Evolutionary conservation across 2,113 vertebrate species (phyloP).

Genomic region (Alouatta palliata): DNA sequence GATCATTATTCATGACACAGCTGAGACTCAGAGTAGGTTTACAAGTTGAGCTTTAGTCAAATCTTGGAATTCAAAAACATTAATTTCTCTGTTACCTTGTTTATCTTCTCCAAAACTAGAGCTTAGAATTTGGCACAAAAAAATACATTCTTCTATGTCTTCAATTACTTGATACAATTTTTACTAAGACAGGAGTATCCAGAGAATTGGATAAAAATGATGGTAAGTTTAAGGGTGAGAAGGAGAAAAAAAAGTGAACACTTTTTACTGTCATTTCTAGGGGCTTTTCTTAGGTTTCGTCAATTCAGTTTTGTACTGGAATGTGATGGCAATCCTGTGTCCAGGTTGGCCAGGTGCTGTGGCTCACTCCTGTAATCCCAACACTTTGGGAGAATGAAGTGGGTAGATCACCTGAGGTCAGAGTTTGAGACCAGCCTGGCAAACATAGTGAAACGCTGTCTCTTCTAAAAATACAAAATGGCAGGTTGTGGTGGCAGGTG

Average conservation of each 20-base stretch:
- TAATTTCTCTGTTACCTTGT: not conserved
- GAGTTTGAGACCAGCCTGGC: too few relatives aligned
- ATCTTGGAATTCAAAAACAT: not conserved
- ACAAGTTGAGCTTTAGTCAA: not conserved
- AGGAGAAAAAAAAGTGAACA: not conserved
- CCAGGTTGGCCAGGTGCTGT: too few relatives aligned
- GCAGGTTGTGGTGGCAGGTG: too few relatives aligned
- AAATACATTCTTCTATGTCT: not conserved
- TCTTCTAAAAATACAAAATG: too few relatives aligned
- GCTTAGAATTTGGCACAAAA: not conserved
- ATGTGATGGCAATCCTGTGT: not conserved
- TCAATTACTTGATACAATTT: not conserved
- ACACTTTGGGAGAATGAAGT: too few relatives aligned
- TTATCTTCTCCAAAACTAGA: not conserved
- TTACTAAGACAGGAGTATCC: not conserved
- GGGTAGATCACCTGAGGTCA: too few relatives aligned
- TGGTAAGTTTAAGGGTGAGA: not conserved
- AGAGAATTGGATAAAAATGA: not conserved
- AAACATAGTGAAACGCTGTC: too few relatives aligned
- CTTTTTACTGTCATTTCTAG: not conserved
- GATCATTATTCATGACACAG: not conserved
- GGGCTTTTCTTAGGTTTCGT: not conserved
- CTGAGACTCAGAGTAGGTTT: not conserved
- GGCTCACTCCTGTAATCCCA: too few relatives aligned
- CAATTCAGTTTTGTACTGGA: not conserved